phyloP scores from a whole-genome alignment of 2,797 vertebrate species.

The Caiman crocodilus region DNA sequence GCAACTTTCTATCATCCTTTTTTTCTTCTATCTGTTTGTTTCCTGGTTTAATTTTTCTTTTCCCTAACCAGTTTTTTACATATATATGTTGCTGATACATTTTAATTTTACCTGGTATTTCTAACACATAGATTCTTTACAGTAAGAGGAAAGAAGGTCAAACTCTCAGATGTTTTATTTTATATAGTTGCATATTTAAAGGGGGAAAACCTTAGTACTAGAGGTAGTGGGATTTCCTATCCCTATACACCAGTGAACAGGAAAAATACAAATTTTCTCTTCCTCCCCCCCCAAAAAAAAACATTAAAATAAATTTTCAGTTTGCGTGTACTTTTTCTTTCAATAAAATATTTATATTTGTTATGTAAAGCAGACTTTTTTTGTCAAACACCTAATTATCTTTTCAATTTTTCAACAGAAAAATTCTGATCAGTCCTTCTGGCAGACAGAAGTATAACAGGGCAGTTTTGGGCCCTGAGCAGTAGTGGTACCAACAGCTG shows the following conservation, averaged over 20 bases:
- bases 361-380: background rate
- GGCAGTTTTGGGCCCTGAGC: background rate
- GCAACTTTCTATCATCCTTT: background rate
- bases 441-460: too few relatives aligned
- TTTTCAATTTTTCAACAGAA: background rate
- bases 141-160: background rate
- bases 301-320: background rate
- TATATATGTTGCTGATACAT: background rate
- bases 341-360: background rate
- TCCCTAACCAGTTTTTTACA: background rate
- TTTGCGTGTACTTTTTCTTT: background rate
- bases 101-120: background rate
- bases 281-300: background rate
- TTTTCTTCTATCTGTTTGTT: background rate
- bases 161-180: background rate
- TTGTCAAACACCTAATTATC: background rate
- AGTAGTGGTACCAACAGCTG: background rate
- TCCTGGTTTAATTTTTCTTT: background rate
- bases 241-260: background rate
- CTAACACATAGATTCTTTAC: fast-evolving
- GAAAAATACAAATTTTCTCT: background rate
- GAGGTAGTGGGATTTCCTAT: background rate
- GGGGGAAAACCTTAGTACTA: background rate
- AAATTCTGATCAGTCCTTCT: background rate
- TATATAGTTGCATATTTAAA: background rate